Conservation (phyloP, 2,888 invertebrate species). For the Molorchus minor region DNA sequence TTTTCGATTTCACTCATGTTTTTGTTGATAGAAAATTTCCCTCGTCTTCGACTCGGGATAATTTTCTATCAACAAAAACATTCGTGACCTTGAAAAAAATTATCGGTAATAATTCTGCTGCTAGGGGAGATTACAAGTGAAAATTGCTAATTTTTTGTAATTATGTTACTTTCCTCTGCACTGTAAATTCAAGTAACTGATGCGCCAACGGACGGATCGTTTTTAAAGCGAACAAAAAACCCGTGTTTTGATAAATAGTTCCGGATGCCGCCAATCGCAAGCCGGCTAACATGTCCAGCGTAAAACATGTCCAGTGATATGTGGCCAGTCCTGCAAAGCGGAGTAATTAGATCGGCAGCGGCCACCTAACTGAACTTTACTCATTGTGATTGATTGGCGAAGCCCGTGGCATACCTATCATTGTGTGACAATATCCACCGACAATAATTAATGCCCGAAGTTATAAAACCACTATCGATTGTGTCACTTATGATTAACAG, state of each 20-base stretch:
- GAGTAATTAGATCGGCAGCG: slow-evolving; percentile 52
- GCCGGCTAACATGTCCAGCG: slow-evolving; percentile 31
- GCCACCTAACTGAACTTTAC: slow-evolving; percentile 48
- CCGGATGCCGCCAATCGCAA: slow-evolving; percentile 17
- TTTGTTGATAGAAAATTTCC: too few relatives aligned
- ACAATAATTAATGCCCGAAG: slow-evolving; percentile 45
- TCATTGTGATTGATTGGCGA: slow-evolving; percentile 50
- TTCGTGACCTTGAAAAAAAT: too few relatives aligned
- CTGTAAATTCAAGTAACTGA: too few relatives aligned
- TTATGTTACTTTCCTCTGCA: too few relatives aligned
- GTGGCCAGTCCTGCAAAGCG: slow-evolving; percentile 33
- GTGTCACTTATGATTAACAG: slow-evolving; percentile 42
- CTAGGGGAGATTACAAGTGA: too few relatives aligned
- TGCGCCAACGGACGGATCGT: too few relatives aligned
- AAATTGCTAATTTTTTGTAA: too few relatives aligned
- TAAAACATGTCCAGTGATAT: slow-evolving; percentile 40
- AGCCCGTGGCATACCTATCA: slow-evolving; percentile 46
- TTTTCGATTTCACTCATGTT: too few relatives aligned
- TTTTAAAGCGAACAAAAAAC: too few relatives aligned
- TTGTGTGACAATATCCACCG: slow-evolving; percentile 47
- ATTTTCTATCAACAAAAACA: too few relatives aligned
- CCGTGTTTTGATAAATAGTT: neutral
- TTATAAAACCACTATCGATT: slow-evolving; percentile 42
- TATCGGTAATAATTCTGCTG: too few relatives aligned
- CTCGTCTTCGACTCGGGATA: too few relatives aligned